Base-by-base conservation (phyloP, 64 coral and sea anemone genomes). In the Actinia equina region DNA sequence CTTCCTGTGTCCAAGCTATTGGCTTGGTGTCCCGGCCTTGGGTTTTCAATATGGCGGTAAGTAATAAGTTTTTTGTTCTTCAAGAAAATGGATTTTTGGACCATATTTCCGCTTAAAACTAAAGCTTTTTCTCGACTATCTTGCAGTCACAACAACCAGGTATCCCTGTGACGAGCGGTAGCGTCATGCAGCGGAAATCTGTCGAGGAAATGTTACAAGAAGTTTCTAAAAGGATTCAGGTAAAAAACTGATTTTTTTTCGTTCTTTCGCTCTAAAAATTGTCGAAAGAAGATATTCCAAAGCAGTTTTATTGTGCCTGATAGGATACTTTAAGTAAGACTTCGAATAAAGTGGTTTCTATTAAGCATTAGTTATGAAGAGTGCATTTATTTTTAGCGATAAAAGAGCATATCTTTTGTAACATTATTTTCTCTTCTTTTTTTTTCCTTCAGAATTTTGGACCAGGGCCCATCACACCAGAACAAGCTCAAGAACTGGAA, bases 401-500 rank as follows among this genome's bases (percentile, higher is more conserved):
- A 57, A 13, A 57, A 65, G 23, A 23, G 62, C 18, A 16, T 26
- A 30, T 15, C 14, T 30, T 74, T 30, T 2, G 5, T 13, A 41
- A 74, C 12, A 18, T 41, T 30, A 14, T 74, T 27, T 30, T 11
- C 13, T 27, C 13, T 86, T 86, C 79, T 17, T 53, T 54, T 37
- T 37, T 37, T 37, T 37, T n/a, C 30, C 16, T 86, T 62, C n/a
- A 91, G 89, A 43, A 59, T n/a, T 86, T 52, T 91, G 89, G 89
- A 3, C 83, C 84, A 41, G 89, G 89, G 19, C 89, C 89, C 5
- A 51, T 22, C 16, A 86, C 83, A 42, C 56, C 84, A 80, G 89
- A 91, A 14, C 89, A 91, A 64, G 84, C 89, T 15, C 84, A 91
- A 43, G 89, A 91, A 91, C 71, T 91, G 56, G 89, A 91, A 67